phyloP scores from a whole-genome alignment of 2,113 vertebrate genomes.

The Xenopus tropicalis region UCB_Xtro_10.0 CM004451.2:7097001-7097500 shows the following conservation, averaged over 20 bases:
- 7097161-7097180: neutral
- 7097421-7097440: conserved; percentile 68
- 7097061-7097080: too few species aligned
- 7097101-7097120: neutral
- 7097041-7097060: too few species aligned
- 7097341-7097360: neutral
- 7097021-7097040: too few species aligned
- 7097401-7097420: too few species aligned
- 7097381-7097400: too few species aligned
- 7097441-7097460: conserved; percentile 79
- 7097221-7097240: conserved; percentile 72
- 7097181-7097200: neutral
- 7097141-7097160: neutral
- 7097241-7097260: conserved; percentile 68
- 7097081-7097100: too few species aligned
- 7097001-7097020: too few species aligned
- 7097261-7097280: conserved; percentile 72
- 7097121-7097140: neutral
- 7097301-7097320: conserved; percentile 69
- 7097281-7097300: conserved; percentile 73
- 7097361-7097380: neutral
- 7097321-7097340: conserved; percentile 35
- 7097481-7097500: conserved; percentile 64
- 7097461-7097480: conserved; percentile 66
- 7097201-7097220: conserved; percentile 56